Evolutionary conservation across 2,113 vertebrate genomes (phyloP).

Genomic region (Erythrolamprus reginae): DNA sequence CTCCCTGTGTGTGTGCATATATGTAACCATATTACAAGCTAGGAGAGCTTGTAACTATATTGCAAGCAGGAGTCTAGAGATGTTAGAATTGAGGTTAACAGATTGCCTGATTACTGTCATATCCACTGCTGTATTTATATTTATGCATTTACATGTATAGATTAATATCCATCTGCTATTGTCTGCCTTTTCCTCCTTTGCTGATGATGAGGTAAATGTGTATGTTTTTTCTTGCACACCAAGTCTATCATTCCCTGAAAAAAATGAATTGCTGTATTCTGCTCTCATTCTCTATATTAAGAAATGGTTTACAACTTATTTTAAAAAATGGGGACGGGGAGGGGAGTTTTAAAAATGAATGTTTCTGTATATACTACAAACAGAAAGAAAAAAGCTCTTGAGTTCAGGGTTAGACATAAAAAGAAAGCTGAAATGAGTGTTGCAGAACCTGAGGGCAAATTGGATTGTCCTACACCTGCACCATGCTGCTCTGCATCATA

Average conservation of each 20-base stretch:
- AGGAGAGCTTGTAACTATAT: not conserved
- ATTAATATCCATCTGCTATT: not conserved
- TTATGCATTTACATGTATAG: not conserved
- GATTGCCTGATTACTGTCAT: not conserved
- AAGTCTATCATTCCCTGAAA: not conserved
- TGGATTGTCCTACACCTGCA: not conserved
- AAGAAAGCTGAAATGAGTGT: not conserved
- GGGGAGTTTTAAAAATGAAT: not conserved
- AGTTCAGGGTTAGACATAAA: not conserved
- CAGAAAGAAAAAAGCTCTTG: not conserved
- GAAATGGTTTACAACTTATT: not conserved
- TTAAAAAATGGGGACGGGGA: not conserved
- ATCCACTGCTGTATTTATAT: not conserved
- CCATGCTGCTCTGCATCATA: not conserved
- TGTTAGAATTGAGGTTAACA: not conserved
- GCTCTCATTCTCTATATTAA: not conserved
- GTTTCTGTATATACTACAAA: not conserved
- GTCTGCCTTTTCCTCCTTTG: not conserved
- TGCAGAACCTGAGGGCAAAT: not conserved
- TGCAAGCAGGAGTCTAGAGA: not conserved
- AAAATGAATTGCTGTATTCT: not conserved
- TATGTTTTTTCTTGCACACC: not conserved
- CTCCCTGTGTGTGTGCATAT: not conserved
- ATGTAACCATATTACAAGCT: not conserved
- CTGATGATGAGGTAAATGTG: not conserved